phyloP scores from a whole-genome alignment of 2,113 vertebrate genomes.

The Cryptotis parvus region DNA sequence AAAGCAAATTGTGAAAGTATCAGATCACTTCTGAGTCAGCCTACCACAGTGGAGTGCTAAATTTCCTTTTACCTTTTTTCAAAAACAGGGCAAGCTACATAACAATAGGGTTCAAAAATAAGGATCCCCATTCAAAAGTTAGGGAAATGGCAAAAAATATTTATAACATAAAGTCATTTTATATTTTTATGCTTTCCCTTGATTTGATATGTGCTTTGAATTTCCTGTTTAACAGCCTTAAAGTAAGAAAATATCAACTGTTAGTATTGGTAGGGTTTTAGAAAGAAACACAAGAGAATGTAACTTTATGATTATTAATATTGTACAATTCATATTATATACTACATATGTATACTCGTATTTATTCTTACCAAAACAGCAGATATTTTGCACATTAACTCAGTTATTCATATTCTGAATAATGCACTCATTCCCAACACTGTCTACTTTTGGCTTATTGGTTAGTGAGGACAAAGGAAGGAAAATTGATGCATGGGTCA shows the following conservation, averaged over 20 bases:
- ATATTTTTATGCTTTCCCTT: too few species aligned
- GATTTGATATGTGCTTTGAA: too few species aligned
- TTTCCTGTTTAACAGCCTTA: too few species aligned
- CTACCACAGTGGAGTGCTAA: too few species aligned
- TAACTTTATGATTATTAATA: conserved; percentile 7
- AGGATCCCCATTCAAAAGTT: too few species aligned
- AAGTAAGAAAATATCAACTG: not conserved
- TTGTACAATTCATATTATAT: not conserved
- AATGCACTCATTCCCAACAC: not conserved
- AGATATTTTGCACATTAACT: not conserved
- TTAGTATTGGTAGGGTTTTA: not conserved
- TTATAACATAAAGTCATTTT: too few species aligned
- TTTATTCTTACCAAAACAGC: not conserved
- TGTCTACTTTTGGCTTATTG: not conserved
- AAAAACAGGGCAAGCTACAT: too few species aligned
- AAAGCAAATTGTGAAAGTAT: too few species aligned
- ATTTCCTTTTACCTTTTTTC: too few species aligned
- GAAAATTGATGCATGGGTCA: not conserved
- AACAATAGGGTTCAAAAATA: too few species aligned
- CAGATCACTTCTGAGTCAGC: too few species aligned
- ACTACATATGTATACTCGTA: not conserved
- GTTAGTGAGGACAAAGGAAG: not conserved
- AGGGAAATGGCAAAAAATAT: too few species aligned
- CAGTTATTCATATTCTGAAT: not conserved
- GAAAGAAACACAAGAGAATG: not conserved